Base-by-base conservation (phyloP, 92 coral and sea anemone species). In the Palythoa grandis region DNA sequence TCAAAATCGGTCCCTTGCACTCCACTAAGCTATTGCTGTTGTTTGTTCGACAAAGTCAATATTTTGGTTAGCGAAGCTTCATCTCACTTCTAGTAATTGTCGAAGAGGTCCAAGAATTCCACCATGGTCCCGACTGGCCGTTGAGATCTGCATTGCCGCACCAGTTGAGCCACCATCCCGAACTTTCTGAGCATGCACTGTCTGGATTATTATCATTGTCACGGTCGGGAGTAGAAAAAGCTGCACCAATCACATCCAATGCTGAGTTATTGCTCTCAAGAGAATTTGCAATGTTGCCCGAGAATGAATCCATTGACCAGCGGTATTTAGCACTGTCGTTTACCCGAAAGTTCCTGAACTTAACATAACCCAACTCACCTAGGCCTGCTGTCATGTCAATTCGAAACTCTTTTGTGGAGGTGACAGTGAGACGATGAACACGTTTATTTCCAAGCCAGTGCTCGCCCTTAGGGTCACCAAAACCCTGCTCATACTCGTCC, bases 141-240 rank as follows among this genome's bases (percentile, higher is more conserved):
- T 69, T 69, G 2, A 69, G 74, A 19, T 69, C 47, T 7, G 39
- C 23, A 24, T 69, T 10, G 14, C 16, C 16, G 24, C 74, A 69
- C 74, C 74, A 69, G n/a, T 69, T 69, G 37, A 69, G 24, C 74
- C 74, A 69, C 74, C 74, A 69, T 69, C 43, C 74, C 35, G 74
- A 69, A 15, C 15, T 69, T 25, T 0, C 14, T 3, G 43, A 12
- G 24, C 74, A 69, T 25, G 11, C 8, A 0, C 74, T 48, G 47
- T 37, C 48, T 3, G 16, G 35, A 11, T 25, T 11, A 3, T 29
- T 29, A 15, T 69, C 74, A 37, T 69, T 24, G 47, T 69, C 74
- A 11, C 74, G 43, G 19, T 69, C 74, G 40, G 74, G 74, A 29
- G 74, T 69, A 1, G 74, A 69, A 29, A 69, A 69, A 0, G 43